Evolutionary conservation across 2,797 vertebrate species (phyloP).

Genomic region (Sebastolobus altivelis): DNA sequence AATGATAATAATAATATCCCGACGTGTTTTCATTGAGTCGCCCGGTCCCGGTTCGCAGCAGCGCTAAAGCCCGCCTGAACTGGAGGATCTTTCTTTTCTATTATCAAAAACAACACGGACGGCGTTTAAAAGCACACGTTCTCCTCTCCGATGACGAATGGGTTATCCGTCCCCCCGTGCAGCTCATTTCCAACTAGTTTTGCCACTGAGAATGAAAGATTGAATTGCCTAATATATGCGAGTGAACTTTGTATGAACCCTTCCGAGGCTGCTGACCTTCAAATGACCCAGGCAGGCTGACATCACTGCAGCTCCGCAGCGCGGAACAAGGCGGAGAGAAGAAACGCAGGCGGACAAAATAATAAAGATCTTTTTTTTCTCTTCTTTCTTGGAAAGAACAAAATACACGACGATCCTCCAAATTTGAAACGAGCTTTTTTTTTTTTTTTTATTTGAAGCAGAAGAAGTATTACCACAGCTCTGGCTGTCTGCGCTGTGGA

Average conservation of each 20-base stretch:
- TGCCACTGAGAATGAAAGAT: slow-evolving; percentile 96
- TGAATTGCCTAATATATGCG: slow-evolving; percentile 99
- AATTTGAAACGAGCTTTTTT: background rate
- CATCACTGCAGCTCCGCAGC: slow-evolving; percentile 88
- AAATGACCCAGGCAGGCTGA: slow-evolving; percentile 98
- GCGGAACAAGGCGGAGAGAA: slow-evolving; percentile 69
- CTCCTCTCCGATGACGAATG: slow-evolving; percentile 88
- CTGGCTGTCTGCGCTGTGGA: background rate
- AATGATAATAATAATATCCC: slow-evolving; percentile 29
- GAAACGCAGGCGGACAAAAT: slow-evolving; percentile 57
- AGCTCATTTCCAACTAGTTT: slow-evolving; percentile 97
- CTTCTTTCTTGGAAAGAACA: slow-evolving; percentile 27
- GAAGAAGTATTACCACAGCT: background rate
- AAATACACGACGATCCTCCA: slow-evolving; percentile 1
- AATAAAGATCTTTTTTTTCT: background rate
- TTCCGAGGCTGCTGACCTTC: slow-evolving; percentile 99
- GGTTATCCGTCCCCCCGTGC: slow-evolving; percentile 89
- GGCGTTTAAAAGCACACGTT: slow-evolving; percentile 71
- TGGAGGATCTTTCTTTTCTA: slow-evolving; percentile 30
- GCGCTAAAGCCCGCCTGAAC: slow-evolving; percentile 34
- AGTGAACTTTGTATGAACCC: slow-evolving; percentile 99
- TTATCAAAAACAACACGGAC: slow-evolving; percentile 59
- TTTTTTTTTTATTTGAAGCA: background rate
- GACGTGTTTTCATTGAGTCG: slow-evolving; percentile 35
- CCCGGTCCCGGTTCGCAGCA: slow-evolving; percentile 39